Conservation (phyloP, 2,113 vertebrate genomes). For the Hemicordylus capensis region DNA sequence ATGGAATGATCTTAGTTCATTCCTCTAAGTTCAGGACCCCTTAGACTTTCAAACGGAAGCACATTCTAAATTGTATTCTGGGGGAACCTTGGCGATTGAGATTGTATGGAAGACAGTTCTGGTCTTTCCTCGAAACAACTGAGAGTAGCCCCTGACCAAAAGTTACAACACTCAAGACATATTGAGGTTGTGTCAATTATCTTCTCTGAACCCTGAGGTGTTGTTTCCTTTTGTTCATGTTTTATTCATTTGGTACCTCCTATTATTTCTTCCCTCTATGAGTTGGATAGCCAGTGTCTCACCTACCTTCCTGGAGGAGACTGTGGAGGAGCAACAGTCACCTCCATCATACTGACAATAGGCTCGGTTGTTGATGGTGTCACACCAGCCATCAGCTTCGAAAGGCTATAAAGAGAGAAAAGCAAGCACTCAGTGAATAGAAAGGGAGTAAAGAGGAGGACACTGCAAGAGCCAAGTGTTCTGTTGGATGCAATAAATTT, state of each 20-base stretch:
- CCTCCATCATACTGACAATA: slow-evolving; percentile 97
- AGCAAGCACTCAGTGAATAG: background rate
- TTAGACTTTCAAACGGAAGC: no score
- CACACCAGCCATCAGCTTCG: slow-evolving; percentile 95
- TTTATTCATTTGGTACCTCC: no score
- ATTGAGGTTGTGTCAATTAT: no score
- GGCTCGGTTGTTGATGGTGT: slow-evolving; percentile 96
- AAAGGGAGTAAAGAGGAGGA: background rate
- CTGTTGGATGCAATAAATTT: background rate
- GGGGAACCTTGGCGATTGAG: no score
- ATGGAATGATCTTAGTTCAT: background rate
- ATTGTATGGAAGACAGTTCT: no score
- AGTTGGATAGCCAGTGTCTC: accelerated
- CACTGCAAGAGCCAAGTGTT: background rate
- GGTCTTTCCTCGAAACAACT: no score
- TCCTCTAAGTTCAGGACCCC: background rate
- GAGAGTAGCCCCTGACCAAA: no score
- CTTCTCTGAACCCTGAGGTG: no score
- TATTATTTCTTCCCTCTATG: no score
- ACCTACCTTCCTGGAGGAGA: slow-evolving; percentile 94
- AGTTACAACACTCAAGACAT: no score
- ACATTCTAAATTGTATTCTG: no score
- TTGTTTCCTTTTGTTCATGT: no score
- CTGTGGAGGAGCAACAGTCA: slow-evolving; percentile 96
- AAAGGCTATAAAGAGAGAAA: slow-evolving; percentile 83